phyloP scores from a whole-genome alignment of 1,140 invertebrate genomes.

The Drosophila guanche region DNA sequence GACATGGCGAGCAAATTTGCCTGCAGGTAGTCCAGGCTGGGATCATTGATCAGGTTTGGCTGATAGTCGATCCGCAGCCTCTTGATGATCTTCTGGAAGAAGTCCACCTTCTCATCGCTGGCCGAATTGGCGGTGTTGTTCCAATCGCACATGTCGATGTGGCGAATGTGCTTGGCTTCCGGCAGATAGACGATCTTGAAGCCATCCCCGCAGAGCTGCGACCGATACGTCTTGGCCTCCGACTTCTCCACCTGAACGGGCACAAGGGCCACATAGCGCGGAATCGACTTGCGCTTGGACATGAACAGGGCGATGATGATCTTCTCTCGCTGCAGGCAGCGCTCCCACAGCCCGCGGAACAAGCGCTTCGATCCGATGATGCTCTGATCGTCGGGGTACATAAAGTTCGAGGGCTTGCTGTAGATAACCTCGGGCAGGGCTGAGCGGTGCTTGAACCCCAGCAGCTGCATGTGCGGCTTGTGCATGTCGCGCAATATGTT shows the following conservation, averaged over 20 bases:
- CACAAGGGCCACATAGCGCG: conserved; percentile 72
- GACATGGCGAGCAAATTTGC: conserved; percentile 68
- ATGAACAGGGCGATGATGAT: conserved; percentile 78
- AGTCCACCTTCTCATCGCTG: conserved; percentile 49
- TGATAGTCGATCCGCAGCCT: conserved; percentile 73
- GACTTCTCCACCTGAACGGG: conserved; percentile 47
- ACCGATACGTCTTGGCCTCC: conserved; percentile 50
- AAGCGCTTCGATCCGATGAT: conserved; percentile 74
- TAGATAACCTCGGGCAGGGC: conserved; percentile 50
- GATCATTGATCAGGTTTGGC: conserved; percentile 72
- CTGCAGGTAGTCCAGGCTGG: conserved; percentile 66
- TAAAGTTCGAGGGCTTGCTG: conserved; percentile 71
- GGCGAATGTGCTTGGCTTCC: conserved; percentile 66
- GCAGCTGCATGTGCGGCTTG: conserved; percentile 67
- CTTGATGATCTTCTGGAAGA: conserved; percentile 72
- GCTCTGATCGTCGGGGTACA: conserved; percentile 78
- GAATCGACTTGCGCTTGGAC: conserved; percentile 70
- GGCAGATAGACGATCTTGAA: conserved; percentile 80
- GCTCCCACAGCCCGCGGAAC: conserved; percentile 78
- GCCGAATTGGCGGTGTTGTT: conserved; percentile 60
- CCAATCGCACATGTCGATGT: conserved; percentile 70
- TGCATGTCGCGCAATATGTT: conserved; percentile 62
- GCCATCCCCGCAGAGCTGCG: conserved; percentile 69
- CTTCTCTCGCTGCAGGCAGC: conserved; percentile 72
- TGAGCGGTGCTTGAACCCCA: conserved; percentile 78